Percentiles rank a stretch among this genome's conserved stretches.
Evolutionary conservation across 2,888 invertebrate genomes (phyloP).

Genomic region (Oscheius sp.): DNA sequence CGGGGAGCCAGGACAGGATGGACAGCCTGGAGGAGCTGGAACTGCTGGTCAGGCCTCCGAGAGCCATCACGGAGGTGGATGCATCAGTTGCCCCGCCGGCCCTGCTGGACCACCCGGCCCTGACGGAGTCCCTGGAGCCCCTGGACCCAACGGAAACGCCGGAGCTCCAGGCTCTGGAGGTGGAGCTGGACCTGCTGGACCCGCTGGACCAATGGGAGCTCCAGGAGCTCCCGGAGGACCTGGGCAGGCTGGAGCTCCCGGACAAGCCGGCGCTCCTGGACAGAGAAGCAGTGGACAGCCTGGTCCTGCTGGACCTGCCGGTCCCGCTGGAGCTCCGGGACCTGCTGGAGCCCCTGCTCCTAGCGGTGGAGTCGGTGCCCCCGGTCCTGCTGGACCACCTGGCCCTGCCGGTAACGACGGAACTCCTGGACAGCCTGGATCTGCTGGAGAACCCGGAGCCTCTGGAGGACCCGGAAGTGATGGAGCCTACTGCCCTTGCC

Average conservation of each 20-base stretch:
- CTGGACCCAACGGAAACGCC: slow-evolving; percentile 29
- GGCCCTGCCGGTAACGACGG: slow-evolving; percentile 16
- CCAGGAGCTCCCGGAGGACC: slow-evolving; percentile 32
- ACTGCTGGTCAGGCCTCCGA: slow-evolving; percentile 35
- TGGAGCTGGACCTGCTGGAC: slow-evolving; percentile 13
- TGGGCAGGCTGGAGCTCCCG: slow-evolving; percentile 29
- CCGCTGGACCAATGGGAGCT: slow-evolving; percentile 26
- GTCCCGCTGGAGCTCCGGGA: slow-evolving; percentile 26
- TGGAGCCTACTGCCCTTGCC: slow-evolving; percentile 16
- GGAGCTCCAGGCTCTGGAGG: slow-evolving; percentile 28
- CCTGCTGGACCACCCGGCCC: slow-evolving; percentile 25
- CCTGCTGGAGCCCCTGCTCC: slow-evolving; percentile 28
- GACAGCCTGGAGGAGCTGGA: slow-evolving; percentile 28
- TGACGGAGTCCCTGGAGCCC: neutral
- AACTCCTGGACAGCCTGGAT: slow-evolving; percentile 22
- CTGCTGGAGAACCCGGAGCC: slow-evolving; percentile 2
- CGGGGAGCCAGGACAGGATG: slow-evolving; percentile 22
- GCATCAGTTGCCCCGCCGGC: slow-evolving; percentile 39
- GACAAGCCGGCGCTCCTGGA: neutral
- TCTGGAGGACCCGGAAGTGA: slow-evolving; percentile 23
- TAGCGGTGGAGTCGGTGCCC: slow-evolving; percentile 2
- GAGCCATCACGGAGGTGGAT: slow-evolving; percentile 31
- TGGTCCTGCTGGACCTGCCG: slow-evolving; percentile 24
- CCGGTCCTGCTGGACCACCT: slow-evolving; percentile 27
- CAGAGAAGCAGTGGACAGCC: slow-evolving; percentile 4